These are phyloP conservation scores for Aelia acuminata DNA, from an alignment of 2,888 invertebrate genomes.

Conservation along the genomic window DNA sequence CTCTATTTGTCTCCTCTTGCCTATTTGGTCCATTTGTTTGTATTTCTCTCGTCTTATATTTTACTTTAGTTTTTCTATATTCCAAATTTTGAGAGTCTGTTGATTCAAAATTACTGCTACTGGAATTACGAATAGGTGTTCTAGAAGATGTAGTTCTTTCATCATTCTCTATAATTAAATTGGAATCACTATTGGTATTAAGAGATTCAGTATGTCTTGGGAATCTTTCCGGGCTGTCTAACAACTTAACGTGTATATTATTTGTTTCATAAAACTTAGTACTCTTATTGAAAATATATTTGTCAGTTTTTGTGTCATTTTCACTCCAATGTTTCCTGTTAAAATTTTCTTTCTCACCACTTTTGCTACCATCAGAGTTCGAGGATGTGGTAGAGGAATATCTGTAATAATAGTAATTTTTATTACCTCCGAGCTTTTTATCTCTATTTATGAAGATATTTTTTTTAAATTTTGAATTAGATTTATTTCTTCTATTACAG, in stretches of 20 bases:
- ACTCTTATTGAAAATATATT: not conserved
- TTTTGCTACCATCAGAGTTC: not conserved
- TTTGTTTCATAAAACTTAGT: not conserved
- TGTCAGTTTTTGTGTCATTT: not conserved
- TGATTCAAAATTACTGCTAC: not conserved
- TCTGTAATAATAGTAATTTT: not conserved
- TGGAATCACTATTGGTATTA: not conserved
- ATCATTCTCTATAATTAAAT: not conserved
- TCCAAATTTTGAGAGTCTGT: not conserved
- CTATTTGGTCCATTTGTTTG: not conserved
- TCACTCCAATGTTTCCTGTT: not conserved
- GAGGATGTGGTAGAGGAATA: not conserved
- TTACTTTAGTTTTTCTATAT: not conserved
- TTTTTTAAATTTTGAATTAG: conserved; percentile 1
- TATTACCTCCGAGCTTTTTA: not conserved
- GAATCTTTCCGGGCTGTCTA: not conserved
- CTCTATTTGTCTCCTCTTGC: not conserved
- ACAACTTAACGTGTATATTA: not conserved
- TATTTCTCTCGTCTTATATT: not conserved
- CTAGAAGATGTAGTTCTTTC: not conserved
- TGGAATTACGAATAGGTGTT: not conserved
- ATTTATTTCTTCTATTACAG: conserved; percentile 23
- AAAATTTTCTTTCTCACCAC: not conserved
- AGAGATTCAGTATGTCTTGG: not conserved
- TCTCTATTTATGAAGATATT: not conserved